Percentiles rank a stretch among this genome's conserved stretches.
Conservation (phyloP, 2,888 invertebrate species). For the Elmis aenea region DNA sequence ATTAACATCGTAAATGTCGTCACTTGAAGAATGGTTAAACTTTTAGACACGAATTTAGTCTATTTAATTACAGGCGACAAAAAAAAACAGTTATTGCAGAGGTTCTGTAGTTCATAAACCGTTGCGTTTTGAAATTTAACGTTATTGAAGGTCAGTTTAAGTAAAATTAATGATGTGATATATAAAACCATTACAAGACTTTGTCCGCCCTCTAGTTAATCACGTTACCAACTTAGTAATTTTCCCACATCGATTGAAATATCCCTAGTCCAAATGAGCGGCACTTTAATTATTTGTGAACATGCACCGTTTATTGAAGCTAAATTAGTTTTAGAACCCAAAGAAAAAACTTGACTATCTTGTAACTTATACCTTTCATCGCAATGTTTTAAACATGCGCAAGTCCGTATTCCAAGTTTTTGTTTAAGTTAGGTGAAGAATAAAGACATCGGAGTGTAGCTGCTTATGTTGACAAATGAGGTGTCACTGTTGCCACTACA, state of each 20-base stretch:
- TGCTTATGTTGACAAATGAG: slow-evolving; percentile 47
- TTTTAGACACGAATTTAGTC: too few relatives aligned
- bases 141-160: slow-evolving; percentile 32
- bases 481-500: slow-evolving; percentile 44
- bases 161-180: slow-evolving; percentile 40
- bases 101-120: too few relatives aligned
- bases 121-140: too few relatives aligned
- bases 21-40: too few relatives aligned
- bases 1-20: too few relatives aligned
- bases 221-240: slow-evolving; percentile 40
- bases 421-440: slow-evolving; percentile 15
- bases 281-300: slow-evolving; percentile 13
- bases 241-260: slow-evolving; percentile 43
- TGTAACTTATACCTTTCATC: slow-evolving; percentile 7
- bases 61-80: too few relatives aligned
- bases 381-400: too few relatives aligned
- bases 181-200: slow-evolving; percentile 40
- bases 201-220: slow-evolving; percentile 43
- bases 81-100: too few relatives aligned
- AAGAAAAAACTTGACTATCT: not conserved
- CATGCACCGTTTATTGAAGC: slow-evolving; percentile 9
- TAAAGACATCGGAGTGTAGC: slow-evolving; percentile 41
- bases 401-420: not conserved
- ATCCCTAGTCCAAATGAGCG: slow-evolving; percentile 26
- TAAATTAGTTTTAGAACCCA: slow-evolving; percentile 9